Evolutionary conservation across 2,113 vertebrate species (phyloP), one percentile per base, ranked within the genome.

Genomic region (Lucifuga dentata): DNA sequence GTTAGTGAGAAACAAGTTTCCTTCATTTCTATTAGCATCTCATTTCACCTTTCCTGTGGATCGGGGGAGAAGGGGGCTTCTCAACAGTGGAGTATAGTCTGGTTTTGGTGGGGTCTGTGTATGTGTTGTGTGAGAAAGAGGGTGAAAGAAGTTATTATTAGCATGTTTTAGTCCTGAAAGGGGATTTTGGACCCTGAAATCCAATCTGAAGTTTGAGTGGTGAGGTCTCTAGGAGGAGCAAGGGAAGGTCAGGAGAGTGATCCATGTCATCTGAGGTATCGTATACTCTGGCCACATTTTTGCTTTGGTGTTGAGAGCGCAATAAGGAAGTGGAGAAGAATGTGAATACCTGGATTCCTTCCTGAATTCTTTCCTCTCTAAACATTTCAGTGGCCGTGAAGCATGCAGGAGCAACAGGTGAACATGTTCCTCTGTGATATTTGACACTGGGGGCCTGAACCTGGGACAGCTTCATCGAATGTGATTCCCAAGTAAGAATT

Each of bases 131-230:
- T 29, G 3, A 7, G 26, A 29, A 7, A 4, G 44, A 9, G n/a
- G 13, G 16, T n/a, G 11, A 58, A 40, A 38, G 2, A 29, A 73
- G 19, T 51, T 38, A 26, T 65, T 16, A 51, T n/a, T 45, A 6
- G 32, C 57, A 36, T 66, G 23, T 66, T 41, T 26, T 24, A 44
- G 33, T 19, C 3, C 3, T 63, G 7, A 68, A 36, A 67, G 21
- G 11, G 33, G 17, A 55, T 78, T 74, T 74, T 61, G 1, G 45
- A 23, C 13, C 24, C 11, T 67, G 61, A 79, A 78, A 86, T 73
- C 1, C 3, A 75, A 75, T 17, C 63, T 52, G 3, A 58, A 49
- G 53, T n/a, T 16, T 9, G 49, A 17, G 11, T 19, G 48, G 46
- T 59, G 50, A n/a, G 26, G 36, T 26, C 48, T 72, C 32, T 16